phyloP scores from a whole-genome alignment of 53 echinoderm and acorn worm species.

The Holothuria scabra region DNA sequence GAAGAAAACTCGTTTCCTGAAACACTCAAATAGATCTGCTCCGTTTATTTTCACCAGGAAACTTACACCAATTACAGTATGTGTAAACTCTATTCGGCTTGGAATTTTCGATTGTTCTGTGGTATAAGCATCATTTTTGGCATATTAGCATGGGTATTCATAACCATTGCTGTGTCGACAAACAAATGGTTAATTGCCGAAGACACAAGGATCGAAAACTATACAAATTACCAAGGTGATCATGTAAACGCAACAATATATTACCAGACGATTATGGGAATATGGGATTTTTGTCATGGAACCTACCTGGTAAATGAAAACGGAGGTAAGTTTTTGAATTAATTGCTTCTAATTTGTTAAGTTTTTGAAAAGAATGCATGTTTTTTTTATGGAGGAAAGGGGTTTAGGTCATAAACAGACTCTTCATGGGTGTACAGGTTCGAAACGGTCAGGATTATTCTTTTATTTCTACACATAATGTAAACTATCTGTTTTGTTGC shows the following conservation, averaged over 20 bases:
- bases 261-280: neutral
- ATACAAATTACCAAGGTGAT: neutral
- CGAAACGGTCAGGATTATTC: too few relatives aligned
- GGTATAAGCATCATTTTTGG: constrained; percentile 32
- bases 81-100: constrained; percentile 28
- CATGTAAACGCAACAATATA: neutral
- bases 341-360: neutral
- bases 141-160: constrained; percentile 16
- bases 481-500: too few relatives aligned
- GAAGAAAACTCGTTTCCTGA: too few relatives aligned
- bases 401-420: too few relatives aligned
- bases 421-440: too few relatives aligned
- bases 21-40: too few relatives aligned
- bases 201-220: neutral
- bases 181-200: constrained; percentile 35
- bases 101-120: constrained; percentile 14
- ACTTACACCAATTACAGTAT: neutral
- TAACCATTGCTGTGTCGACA: constrained; percentile 1
- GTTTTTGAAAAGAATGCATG: too few relatives aligned
- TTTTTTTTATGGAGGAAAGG: too few relatives aligned
- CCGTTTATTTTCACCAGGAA: too few relatives aligned
- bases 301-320: neutral
- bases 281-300: constrained; percentile 27
- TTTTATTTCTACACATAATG: too few relatives aligned
- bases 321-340: neutral